Percentiles rank a stretch among this genome's conserved stretches.
Conservation (phyloP, 2,888 invertebrate species). For the Mythimna pallens region DNA sequence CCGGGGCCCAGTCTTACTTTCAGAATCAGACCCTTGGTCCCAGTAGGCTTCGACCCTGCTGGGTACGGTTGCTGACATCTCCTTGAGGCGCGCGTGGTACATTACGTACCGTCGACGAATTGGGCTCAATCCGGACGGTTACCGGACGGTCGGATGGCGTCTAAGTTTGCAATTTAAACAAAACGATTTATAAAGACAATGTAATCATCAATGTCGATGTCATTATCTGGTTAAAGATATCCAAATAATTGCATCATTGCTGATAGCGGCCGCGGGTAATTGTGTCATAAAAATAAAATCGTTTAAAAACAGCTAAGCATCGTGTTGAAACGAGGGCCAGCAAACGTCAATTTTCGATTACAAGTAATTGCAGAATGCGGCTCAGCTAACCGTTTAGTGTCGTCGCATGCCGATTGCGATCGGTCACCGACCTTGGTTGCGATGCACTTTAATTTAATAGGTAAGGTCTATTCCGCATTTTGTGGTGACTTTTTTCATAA, state of each 20-base stretch:
- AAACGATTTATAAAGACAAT: constrained; percentile 4
- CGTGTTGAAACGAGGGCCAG: constrained; percentile 41
- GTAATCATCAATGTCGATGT: constrained; percentile 1
- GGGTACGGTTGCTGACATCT: too few relatives aligned
- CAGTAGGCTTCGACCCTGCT: too few relatives aligned
- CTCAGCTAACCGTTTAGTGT: constrained; percentile 20
- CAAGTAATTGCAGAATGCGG: constrained; percentile 36
- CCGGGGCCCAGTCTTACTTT: too few relatives aligned
- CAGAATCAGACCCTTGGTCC: too few relatives aligned
- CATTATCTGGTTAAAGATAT: constrained; percentile 22
- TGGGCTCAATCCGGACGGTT: too few relatives aligned
- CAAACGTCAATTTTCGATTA: constrained; percentile 25
- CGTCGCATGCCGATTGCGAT: constrained; percentile 18
- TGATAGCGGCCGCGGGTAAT: constrained; percentile 37
- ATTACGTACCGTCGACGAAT: too few relatives aligned
- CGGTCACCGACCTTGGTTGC: constrained; percentile 16
- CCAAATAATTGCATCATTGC: constrained; percentile 36
- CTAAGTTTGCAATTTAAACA: neutral
- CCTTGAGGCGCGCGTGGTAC: too few relatives aligned
- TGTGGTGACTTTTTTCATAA: constrained; percentile 40
- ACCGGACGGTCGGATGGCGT: too few relatives aligned
- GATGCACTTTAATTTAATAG: constrained; percentile 16
- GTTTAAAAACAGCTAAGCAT: constrained; percentile 21
- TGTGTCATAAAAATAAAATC: constrained; percentile 41
- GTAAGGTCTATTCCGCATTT: constrained; percentile 3